Base-by-base conservation (phyloP, 2,113 vertebrate species). In the Dryoscopus gambensis region DNA sequence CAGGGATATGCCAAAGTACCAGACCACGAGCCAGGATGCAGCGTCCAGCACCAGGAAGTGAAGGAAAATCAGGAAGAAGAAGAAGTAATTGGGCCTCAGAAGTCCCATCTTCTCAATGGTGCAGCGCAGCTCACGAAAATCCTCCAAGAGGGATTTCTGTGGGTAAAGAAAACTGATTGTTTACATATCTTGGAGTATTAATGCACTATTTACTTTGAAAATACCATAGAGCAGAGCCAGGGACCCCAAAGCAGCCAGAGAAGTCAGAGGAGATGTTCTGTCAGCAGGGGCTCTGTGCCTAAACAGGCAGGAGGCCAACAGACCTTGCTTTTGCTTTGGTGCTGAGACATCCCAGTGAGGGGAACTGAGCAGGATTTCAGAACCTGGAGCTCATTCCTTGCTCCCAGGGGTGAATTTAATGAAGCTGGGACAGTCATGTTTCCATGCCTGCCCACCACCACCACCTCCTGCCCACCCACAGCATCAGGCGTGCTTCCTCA, bases 41-140 rank as follows among this genome's bases (percentile, higher is more conserved):
- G 78, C 84, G 5, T 98, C 98, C 80, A 98, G 57, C 13, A 98
- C 49, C 77, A 98, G 59, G 55, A 98, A 60, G 79, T 98, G 98
- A 15, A 98, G 90, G 69, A 98, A 97, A 59, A 93, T 40, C 24
- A 97, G 79, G 39, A 93, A 67, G 95, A 98, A 98, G 89, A 98
- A 98, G 59, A 40, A 9, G 5, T 19, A 94, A 56, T 92, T 90
- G 11, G 98, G 92, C 18, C 71, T 96, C 89, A 98, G 90, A 53
- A 98, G 97, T 31, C 98, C 98, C 97, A 97, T 97, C 70, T 31
- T 93, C 94, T 98, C 97, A 55, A 98, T 65, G 0, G 87, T 74
- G 53, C 95, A 90, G 85, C 97, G 98, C 65, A 98, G 97, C 53
- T 97, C 96, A 27, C 98, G 98, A 42, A 98, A 98, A 62, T 98